Evolutionary conservation across 2,797 vertebrate genomes (phyloP), one percentile per base, ranked within the genome.

Genomic region (Lindbergichthys nudifrons): DNA sequence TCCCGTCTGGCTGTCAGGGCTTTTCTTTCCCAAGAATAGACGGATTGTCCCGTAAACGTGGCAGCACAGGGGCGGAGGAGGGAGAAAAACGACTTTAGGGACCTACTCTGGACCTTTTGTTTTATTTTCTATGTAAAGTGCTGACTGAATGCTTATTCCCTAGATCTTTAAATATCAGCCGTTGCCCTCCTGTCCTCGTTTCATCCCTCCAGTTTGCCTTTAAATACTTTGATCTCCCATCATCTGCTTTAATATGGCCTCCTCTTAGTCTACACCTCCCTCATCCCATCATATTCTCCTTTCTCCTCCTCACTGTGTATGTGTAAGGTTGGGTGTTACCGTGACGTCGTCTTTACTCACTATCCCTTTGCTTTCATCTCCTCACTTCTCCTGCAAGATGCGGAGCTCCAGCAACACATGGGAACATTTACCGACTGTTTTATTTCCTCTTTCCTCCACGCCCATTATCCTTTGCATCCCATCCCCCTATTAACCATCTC

Each of bases 11-110:
- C 87, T 80, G 66, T 82, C 75, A 67, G 19, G 45, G 57, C 26
- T 77, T 82, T 83, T 85, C 48, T 81, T 69, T 57, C 61, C 84
- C 71, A 85, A 80, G 72, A 87, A 87, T 83, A 85, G 82, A 76
- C 0, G 10, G 53, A 90, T 76, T 87, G 80, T 83, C 80, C 77
- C 32, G 11, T 74, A 80, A 89, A 89, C 75, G 79, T 87, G 83
- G 86, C 84, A 73, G 43, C 47, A 14, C 26, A 16, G 18, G 78
- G 70, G 70, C 11, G 79, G 88, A 82, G 78, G 59, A 85, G 65
- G 62, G 68, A 71, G 56, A 67, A 19, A n/a, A 60, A 63, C 12
- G 47, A 43, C 57, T 63, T 53, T 15, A 3, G 73, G 75, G 51
- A 81, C 68, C 75, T 70, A 42, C 75, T 70, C 52, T n/a, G 65